Evolutionary conservation across 2,113 vertebrate species (phyloP).

Genomic region (Hippocampus comes): DNA sequence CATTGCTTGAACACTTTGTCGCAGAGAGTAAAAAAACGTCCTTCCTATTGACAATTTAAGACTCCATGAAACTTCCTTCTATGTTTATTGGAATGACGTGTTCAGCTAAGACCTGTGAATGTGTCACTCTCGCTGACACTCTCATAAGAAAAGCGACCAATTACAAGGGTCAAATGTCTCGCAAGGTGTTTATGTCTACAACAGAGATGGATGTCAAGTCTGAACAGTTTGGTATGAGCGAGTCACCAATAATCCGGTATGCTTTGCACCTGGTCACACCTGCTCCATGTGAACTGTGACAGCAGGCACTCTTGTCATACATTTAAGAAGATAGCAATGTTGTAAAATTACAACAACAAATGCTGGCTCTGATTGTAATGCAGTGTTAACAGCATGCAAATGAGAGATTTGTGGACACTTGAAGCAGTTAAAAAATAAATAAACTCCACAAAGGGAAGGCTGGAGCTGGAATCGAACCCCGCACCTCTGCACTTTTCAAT

Average conservation of each 20-base stretch:
- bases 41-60: not conserved
- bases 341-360: slow-evolving; percentile 5
- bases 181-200: slow-evolving; percentile 29
- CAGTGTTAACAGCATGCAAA: not conserved
- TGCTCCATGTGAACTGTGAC: not conserved
- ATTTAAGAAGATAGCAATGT: not conserved
- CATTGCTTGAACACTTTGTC: not conserved
- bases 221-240: not conserved
- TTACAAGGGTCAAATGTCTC: slow-evolving; percentile 28
- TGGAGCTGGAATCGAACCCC: too few relatives aligned
- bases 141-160: slow-evolving; percentile 19
- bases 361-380: not conserved
- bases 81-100: slow-evolving; percentile 3
- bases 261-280: not conserved
- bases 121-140: slow-evolving; percentile 14
- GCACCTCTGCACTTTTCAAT: too few relatives aligned
- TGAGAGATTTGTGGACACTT: too few relatives aligned
- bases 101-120: slow-evolving; percentile 3
- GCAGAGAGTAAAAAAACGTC: not conserved
- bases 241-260: not conserved
- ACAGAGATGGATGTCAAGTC: slow-evolving; percentile 3
- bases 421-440: too few relatives aligned
- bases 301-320: not conserved
- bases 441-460: too few relatives aligned
- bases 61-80: slow-evolving; percentile 7